A percentile compares a stretch with the other conserved stretches of the same genome.
These are phyloP conservation scores for Pyrrhia umbra DNA, from an alignment of 2,888 invertebrate genomes.

Conservation along the genomic window DNA sequence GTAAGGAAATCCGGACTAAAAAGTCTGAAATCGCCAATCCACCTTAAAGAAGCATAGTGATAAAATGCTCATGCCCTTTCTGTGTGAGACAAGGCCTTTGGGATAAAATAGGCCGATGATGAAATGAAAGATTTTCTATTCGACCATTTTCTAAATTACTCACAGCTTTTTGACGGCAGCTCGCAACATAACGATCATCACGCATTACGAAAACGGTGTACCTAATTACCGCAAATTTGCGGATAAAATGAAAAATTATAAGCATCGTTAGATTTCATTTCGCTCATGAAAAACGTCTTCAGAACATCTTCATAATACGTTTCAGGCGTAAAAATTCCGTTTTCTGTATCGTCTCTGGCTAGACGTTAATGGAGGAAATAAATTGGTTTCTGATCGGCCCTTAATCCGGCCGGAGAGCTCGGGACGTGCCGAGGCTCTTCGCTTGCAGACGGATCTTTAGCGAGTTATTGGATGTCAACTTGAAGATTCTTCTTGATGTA, in stretches of 20 bases:
- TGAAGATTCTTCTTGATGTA: background rate
- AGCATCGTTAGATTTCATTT: background rate
- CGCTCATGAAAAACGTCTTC: background rate
- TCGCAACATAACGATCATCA: too few species aligned
- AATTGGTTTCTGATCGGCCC: constrained; percentile 42
- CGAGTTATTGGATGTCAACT: constrained; percentile 21
- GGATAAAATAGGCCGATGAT: too few species aligned
- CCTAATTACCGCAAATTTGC: background rate
- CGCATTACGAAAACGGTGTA: too few species aligned
- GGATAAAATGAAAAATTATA: background rate
- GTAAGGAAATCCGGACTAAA: too few species aligned
- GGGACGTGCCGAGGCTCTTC: constrained; percentile 10
- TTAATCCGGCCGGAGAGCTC: constrained; percentile 18
- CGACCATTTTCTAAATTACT: too few species aligned
- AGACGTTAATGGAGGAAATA: constrained; percentile 34
- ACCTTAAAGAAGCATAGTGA: too few species aligned
- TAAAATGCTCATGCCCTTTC: too few species aligned
- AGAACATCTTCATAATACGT: constrained; percentile 15
- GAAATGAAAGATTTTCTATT: too few species aligned
- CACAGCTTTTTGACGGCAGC: too few species aligned
- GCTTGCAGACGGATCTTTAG: constrained; percentile 11
- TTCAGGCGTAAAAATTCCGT: constrained; percentile 7
- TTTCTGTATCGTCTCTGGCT: constrained; percentile 14
- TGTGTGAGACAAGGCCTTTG: too few species aligned
- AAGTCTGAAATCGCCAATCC: too few species aligned